phyloP scores from a whole-genome alignment of 1,140 invertebrate species.

The Saccostrea cuccullata region DNA sequence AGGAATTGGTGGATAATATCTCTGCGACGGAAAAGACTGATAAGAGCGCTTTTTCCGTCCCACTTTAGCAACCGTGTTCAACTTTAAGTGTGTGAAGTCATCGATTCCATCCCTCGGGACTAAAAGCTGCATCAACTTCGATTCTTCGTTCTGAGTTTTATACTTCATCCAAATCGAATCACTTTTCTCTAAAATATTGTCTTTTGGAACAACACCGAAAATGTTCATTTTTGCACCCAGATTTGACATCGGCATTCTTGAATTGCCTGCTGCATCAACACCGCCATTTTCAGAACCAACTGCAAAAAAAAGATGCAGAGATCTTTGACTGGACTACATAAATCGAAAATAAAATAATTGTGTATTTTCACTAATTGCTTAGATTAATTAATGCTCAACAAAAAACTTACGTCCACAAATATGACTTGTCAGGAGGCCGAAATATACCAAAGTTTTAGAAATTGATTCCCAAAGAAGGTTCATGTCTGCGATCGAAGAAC shows the following conservation, averaged over 20 bases:
- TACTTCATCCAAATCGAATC: neutral
- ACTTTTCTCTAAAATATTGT: neutral
- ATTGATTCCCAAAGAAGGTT: slow-evolving; percentile 30
- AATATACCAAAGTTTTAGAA: slow-evolving; percentile 25
- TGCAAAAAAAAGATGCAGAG: slow-evolving; percentile 6
- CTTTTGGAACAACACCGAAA: neutral
- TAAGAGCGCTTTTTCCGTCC: slow-evolving; percentile 17
- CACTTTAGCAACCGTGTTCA: slow-evolving; percentile 28
- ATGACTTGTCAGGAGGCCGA: slow-evolving; percentile 7
- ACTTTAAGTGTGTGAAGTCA: neutral
- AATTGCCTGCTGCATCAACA: slow-evolving; percentile 11
- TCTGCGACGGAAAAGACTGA: slow-evolving; percentile 10
- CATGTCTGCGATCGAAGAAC: slow-evolving; percentile 34
- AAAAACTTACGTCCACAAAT: slow-evolving; percentile 13
- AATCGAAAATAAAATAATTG: neutral
- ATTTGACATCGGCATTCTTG: neutral
- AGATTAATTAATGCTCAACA: neutral
- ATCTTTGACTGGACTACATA: neutral
- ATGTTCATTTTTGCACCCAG: slow-evolving; percentile 20
- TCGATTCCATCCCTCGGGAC: neutral
- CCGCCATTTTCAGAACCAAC: slow-evolving; percentile 25
- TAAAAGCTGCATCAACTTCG: slow-evolving; percentile 19
- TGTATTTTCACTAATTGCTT: neutral
- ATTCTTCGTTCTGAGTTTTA: neutral
- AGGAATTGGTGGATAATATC: slow-evolving; percentile 20